phyloP scores from a whole-genome alignment of 2,888 invertebrate species.

The Byasa hedistus region DNA sequence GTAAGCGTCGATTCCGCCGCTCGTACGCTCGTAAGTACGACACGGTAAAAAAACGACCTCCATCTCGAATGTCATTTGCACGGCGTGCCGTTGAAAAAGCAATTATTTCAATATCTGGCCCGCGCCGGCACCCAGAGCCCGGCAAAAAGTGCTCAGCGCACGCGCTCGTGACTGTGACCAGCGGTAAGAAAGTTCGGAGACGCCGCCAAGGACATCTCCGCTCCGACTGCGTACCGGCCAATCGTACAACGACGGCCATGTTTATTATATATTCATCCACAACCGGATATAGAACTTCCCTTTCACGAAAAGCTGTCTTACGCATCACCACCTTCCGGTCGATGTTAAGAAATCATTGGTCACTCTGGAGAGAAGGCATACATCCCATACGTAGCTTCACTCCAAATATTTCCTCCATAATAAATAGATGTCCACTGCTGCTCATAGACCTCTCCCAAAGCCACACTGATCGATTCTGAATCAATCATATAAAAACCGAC shows the following conservation, averaged over 20 bases:
- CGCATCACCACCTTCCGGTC: too few species aligned
- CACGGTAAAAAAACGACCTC: conserved; percentile 74
- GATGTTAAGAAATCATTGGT: too few species aligned
- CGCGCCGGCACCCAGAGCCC: conserved; percentile 51
- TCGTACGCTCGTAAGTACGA: conserved; percentile 57
- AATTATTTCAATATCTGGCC: conserved; percentile 78
- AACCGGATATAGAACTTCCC: too few species aligned
- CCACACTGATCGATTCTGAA: too few species aligned
- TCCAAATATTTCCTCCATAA: too few species aligned
- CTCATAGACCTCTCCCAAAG: too few species aligned
- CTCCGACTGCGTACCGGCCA: conserved; percentile 26
- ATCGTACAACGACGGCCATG: not conserved
- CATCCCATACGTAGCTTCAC: too few species aligned
- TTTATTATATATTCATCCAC: not conserved
- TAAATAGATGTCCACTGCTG: too few species aligned
- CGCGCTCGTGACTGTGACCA: conserved; percentile 67
- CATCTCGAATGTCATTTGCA: conserved; percentile 80
- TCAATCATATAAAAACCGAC: too few species aligned
- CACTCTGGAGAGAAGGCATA: too few species aligned
- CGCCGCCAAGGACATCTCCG: conserved; percentile 55
- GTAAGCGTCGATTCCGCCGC: conserved; percentile 72
- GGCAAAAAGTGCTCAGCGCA: conserved; percentile 69
- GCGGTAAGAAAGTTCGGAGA: conserved; percentile 65
- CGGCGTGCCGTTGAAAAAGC: conserved; percentile 78
- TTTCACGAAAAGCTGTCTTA: too few species aligned